Evolutionary conservation across 2,888 invertebrate genomes (phyloP).

Genomic region (Archaeoteleia sp.): DNA sequence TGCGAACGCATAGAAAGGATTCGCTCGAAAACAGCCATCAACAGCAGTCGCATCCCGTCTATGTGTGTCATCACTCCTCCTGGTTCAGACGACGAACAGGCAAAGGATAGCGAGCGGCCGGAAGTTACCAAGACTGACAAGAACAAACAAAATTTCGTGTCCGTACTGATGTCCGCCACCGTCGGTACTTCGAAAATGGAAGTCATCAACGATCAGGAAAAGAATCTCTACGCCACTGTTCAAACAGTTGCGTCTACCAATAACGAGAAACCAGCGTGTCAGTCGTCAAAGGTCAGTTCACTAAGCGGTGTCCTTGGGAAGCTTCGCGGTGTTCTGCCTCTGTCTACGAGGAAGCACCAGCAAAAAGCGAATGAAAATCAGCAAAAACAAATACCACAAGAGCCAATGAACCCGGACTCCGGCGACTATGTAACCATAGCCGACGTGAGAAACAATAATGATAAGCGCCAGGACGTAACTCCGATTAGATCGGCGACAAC

Average conservation of each 20-base stretch:
- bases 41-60: slow-evolving; percentile 91
- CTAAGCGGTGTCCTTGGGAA: slow-evolving; percentile 85
- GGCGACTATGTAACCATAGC: slow-evolving; percentile 92
- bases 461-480: slow-evolving; percentile 74
- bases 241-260: slow-evolving; percentile 62
- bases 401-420: slow-evolving; percentile 74
- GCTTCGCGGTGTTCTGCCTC: slow-evolving; percentile 77
- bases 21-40: slow-evolving; percentile 89
- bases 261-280: slow-evolving; percentile 21
- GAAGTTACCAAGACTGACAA: slow-evolving; percentile 56
- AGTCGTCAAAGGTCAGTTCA: slow-evolving; percentile 73
- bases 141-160: slow-evolving; percentile 58
- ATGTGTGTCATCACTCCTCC: slow-evolving; percentile 94
- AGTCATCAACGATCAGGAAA: slow-evolving; percentile 72
- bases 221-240: slow-evolving; percentile 72
- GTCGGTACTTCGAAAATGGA: slow-evolving; percentile 73
- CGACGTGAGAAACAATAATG: slow-evolving; percentile 87
- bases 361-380: slow-evolving; percentile 39
- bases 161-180: slow-evolving; percentile 71
- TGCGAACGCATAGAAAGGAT: slow-evolving; percentile 90
- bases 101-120: slow-evolving; percentile 68
- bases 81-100: slow-evolving; percentile 89
- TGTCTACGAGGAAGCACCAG: slow-evolving; percentile 69
- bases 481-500: slow-evolving; percentile 58
- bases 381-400: slow-evolving; percentile 50